A percentile compares a stretch with the other conserved stretches of the same genome.
Conservation (phyloP, 2,113 vertebrate genomes). For the Centrocercus urophasianus region DNA sequence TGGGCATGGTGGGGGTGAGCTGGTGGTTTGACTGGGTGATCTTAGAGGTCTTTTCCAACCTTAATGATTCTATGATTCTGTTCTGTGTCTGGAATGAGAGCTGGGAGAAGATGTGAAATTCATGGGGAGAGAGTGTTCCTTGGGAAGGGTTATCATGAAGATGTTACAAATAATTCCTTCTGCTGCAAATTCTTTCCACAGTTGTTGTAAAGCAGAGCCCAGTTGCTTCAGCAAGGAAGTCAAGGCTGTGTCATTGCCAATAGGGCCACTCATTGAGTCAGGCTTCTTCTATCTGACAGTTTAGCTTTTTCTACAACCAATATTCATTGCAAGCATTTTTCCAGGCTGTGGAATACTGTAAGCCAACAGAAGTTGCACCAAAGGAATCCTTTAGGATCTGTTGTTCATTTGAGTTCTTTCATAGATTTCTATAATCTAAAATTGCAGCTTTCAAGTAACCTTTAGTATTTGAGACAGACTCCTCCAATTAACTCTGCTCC, state of each 20-base stretch:
- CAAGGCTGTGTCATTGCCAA: background rate
- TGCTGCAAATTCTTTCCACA: background rate
- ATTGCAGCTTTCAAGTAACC: conserved; percentile 48
- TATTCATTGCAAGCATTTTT: background rate
- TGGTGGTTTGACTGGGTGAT: no score
- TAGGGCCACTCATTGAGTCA: background rate
- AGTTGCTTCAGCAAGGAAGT: background rate
- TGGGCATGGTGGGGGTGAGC: no score
- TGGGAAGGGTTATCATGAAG: background rate
- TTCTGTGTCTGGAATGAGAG: background rate
- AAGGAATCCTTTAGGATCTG: background rate
- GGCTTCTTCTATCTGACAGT: background rate
- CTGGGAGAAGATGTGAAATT: background rate
- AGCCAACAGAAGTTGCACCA: background rate
- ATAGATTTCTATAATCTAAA: conserved; percentile 40
- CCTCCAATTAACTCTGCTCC: conserved; percentile 48
- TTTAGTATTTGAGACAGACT: conserved; percentile 12
- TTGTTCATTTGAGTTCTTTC: background rate
- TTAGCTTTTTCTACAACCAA: background rate
- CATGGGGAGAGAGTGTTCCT: background rate
- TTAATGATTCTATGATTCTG: no score
- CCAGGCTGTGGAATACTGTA: background rate
- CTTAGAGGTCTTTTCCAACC: no score
- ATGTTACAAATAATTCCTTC: background rate
- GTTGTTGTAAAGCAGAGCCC: background rate